Base-by-base conservation (phyloP, 2,113 vertebrate genomes). In the Myotis brandtii region DNA sequence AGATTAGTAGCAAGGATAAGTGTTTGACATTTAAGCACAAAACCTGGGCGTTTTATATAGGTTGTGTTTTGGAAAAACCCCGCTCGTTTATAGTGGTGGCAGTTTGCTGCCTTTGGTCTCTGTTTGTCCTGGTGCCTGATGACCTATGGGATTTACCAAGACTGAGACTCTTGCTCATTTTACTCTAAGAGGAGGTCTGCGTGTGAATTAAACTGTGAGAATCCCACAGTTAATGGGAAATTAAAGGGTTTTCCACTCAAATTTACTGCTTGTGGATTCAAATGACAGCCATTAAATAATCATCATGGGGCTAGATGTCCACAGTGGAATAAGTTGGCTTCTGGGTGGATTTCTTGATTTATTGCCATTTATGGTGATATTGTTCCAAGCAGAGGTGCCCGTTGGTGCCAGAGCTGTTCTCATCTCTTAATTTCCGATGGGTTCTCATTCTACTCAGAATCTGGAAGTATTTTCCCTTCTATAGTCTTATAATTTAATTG, bases 191-290 rank as follows among this genome's bases (percentile, higher is more conserved):
- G 17, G 40, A 88, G 81, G 27, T 67, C 23, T 1, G 1, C 40
- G 13, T 64, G 20, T 93, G 86, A 93, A 48, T 88, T 43, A 73
- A 83, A 46, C 43, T 0, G 0, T 25, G 20, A 79, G 72, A 79
- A 86, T 50, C 6, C 50, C 69, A 73, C 43, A 46, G 77, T 46
- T 89, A 94, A 69, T 86, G 69, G 56, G 66, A 93, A 92, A 91
- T 70, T 77, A 91, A 95, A 91, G 86, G 75, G 50, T 87, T 90
- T 72, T 92, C 3, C 0, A 83, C 59, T 93, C 77, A 62, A 0
- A 94, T 48, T 64, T 85, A 48, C 73, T 80, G 34, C 85, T 77
- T 81, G 69, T 87, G 88, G 84, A 94, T 95, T 96, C 62, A 48
- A 18, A 64, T 93, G 95, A 56, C 77, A 92, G 59, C 64, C 54